These are phyloP conservation scores for Leiothrix lutea DNA, from an alignment of 2,113 vertebrate species.

Conservation along the genomic window DNA sequence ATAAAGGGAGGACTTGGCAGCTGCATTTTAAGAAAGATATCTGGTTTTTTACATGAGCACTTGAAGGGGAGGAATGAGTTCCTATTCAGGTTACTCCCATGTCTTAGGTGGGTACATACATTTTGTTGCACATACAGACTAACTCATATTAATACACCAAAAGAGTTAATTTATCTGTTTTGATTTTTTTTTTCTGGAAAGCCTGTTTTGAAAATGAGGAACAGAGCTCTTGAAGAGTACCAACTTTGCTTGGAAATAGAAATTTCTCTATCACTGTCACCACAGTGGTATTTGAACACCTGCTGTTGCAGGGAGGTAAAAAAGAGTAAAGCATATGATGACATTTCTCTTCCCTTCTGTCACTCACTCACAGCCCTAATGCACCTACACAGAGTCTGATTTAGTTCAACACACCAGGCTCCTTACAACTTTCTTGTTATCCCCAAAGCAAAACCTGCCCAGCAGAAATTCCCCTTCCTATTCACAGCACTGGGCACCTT, in stretches of 20 bases:
- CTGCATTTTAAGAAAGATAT: neutral
- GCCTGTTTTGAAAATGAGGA: neutral
- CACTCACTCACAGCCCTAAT: neutral
- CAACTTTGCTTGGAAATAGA: neutral
- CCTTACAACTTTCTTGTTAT: neutral
- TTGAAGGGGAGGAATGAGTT: neutral
- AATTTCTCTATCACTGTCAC: neutral
- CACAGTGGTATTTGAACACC: neutral
- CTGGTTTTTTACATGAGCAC: neutral
- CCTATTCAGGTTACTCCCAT: rapidly evolving
- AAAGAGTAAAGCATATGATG: neutral
- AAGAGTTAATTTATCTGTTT: neutral
- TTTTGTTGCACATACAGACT: neutral
- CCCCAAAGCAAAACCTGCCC: neutral
- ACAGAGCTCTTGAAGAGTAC: neutral
- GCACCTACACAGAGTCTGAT: neutral
- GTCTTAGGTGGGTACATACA: neutral
- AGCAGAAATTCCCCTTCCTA: neutral
- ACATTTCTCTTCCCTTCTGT: conserved; percentile 15
- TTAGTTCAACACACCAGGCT: neutral
- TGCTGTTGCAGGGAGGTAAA: neutral
- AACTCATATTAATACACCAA: neutral
- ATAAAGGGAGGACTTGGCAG: neutral
- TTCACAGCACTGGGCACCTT: neutral
- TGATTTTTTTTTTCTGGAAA: neutral